Evolutionary conservation across 2,888 invertebrate species (phyloP), one percentile per base, ranked within the genome.

Genomic region (Ischnura elegans): DNA sequence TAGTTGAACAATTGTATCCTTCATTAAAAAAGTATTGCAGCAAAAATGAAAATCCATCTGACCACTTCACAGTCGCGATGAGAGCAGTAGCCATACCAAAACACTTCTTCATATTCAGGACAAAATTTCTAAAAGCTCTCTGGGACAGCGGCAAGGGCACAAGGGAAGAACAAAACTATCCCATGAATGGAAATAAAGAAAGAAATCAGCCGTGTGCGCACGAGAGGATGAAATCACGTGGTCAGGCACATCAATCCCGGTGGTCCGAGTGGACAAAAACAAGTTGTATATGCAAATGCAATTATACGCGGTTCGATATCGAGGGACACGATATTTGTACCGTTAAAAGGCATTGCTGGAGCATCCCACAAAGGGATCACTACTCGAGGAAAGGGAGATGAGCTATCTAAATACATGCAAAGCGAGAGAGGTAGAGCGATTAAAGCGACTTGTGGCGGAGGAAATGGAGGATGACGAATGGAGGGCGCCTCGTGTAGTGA

Each of bases 231-330:
- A 36, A 61, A 76, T 76, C 29, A 36, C 36, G 36, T 1, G 21
- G 61, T n/a, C 25, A 61, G 25, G 2, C 0, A 36, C n/a, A 25
- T 76, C 29, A 36, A 5, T 76, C 29, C 76, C 76, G 76, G 76
- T 76, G 76, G 76, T 76, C 76, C 76, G 76, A 36, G 29, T 10
- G 36, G 36, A 36, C 76, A 36, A 36, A 76, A 76, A 76, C 76
- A 76, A 76, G 76, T 76, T 76, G 76, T 76, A 36, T 76, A 76
- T 76, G 76, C 76, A 76, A 76, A 76, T 76, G 76, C 76, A 76
- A 76, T 76, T 76, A 76, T 76, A 76, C 76, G 76, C 76, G 36
- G 8, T 29, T 29, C 76, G 76, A 76, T 76, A 76, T n/a, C 76
- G n/a, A 21, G 76, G 29, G 76, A 76, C 76, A 76, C 36, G 76